Percentiles rank a stretch among this genome's conserved stretches.
These are phyloP conservation scores for Axinella damicornis DNA, from an alignment of 37 sponge, comb jelly and placozoan genomes.

Conservation along the genomic window DNA sequence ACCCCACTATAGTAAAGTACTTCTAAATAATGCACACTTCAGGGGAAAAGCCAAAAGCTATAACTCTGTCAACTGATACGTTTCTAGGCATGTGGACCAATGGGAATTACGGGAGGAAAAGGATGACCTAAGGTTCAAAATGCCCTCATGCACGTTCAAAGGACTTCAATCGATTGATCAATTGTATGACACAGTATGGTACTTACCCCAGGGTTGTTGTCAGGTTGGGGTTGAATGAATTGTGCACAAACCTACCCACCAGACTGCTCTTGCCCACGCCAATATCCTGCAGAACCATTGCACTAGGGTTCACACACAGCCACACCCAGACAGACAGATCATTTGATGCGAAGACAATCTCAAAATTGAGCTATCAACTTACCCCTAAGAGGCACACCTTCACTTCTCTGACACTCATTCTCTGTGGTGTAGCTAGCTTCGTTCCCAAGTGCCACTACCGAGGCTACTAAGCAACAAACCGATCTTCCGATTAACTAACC, in stretches of 20 bases:
- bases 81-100: no score
- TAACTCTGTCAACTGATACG: no score
- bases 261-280: constrained; percentile 93
- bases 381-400: constrained; percentile 92
- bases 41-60: no score
- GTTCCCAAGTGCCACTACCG: no score
- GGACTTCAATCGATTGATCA: no score
- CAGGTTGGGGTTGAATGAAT: constrained; percentile 71
- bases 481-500: no score
- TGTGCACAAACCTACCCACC: constrained; percentile 84
- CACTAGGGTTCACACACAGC: neutral
- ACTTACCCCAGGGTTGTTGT: constrained; percentile 88
- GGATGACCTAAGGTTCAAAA: no score
- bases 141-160: no score
- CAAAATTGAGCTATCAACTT: constrained; percentile 44
- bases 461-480: no score
- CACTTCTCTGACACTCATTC: constrained; percentile 80
- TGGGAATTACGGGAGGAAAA: no score
- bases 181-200: no score
- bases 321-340: neutral
- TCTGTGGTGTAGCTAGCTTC: neutral
- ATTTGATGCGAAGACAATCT: neutral
- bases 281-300: constrained; percentile 61
- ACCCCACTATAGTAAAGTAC: neutral
- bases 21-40: neutral